phyloP scores from a whole-genome alignment of 2,797 vertebrate species.

The Kryptolebias ocellatus region DNA sequence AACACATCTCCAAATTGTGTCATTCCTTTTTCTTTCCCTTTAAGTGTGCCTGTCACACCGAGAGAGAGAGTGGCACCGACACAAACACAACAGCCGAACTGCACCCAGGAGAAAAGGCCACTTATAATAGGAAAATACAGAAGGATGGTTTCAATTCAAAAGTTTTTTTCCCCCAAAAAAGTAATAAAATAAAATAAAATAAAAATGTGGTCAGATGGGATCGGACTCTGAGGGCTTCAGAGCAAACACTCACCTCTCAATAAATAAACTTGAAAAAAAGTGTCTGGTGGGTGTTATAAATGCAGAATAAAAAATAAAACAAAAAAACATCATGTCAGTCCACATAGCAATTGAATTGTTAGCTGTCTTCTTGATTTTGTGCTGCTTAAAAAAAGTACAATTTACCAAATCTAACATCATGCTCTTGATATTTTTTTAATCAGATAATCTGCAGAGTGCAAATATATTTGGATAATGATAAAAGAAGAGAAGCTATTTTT shows the following conservation, averaged over 20 bases:
- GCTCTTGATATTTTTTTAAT: no score
- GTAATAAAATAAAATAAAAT: no score
- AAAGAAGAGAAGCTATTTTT: no score
- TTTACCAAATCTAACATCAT: no score
- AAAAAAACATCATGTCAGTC: background rate
- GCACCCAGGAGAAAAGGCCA: slow-evolving; percentile 63
- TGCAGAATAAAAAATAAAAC: background rate
- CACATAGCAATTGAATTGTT: background rate
- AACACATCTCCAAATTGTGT: slow-evolving; percentile 7
- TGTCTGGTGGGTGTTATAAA: background rate
- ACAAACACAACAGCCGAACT: slow-evolving; percentile 65
- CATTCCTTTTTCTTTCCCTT: slow-evolving; percentile 20
- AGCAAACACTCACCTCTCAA: slow-evolving; percentile 17
- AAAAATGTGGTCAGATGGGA: background rate
- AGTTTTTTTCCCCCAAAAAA: slow-evolving; percentile 49
- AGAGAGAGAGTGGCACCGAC: slow-evolving; percentile 31
- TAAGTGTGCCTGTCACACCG: slow-evolving; percentile 45
- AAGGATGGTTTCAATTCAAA: slow-evolving; percentile 58
- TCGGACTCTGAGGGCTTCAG: slow-evolving; percentile 21
- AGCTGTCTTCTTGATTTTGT: no score
- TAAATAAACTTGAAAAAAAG: slow-evolving; percentile 4
- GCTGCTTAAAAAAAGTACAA: no score
- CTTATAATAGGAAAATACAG: slow-evolving; percentile 73
- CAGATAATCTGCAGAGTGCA: background rate
- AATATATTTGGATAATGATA: background rate